A percentile compares a stretch with the other conserved stretches of the same genome.
Evolutionary conservation across 2,888 invertebrate species (phyloP).

Genomic region (Scaptomyza flava): DNA sequence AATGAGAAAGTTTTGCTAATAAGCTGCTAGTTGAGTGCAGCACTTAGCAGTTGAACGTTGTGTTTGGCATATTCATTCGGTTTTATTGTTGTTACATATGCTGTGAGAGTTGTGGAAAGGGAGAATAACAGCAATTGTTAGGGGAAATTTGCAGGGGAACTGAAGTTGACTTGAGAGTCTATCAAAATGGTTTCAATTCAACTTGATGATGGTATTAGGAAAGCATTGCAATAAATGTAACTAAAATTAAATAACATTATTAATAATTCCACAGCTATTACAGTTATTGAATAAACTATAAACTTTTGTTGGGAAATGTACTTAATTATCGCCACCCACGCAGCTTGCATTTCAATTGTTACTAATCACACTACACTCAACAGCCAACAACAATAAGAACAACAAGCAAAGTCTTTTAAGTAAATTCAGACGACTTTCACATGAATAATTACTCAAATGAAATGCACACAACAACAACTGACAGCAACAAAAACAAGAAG

Average conservation of each 20-base stretch:
- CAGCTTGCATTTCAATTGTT: constrained; percentile 52
- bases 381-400: not conserved
- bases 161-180: constrained; percentile 4
- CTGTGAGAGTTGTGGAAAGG: not conserved
- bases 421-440: constrained; percentile 59
- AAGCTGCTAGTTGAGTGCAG: constrained; percentile 73
- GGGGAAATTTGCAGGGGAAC: not conserved
- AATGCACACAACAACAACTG: constrained; percentile 28
- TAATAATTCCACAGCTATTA: too few species aligned
- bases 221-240: not conserved
- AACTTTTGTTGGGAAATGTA: too few species aligned
- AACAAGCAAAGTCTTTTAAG: constrained; percentile 26
- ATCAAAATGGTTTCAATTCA: constrained; percentile 25
- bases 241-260: not conserved
- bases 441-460: constrained; percentile 68
- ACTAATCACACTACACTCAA: constrained; percentile 53
- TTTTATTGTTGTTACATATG: constrained; percentile 33
- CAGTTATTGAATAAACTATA: too few species aligned
- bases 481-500: constrained; percentile 14
- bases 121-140: too few species aligned
- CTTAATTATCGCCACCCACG: constrained; percentile 10
- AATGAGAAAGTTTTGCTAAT: constrained; percentile 75
- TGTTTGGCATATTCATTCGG: constrained; percentile 23
- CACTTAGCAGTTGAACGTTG: constrained; percentile 43
- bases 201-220: constrained; percentile 19